Percentiles rank a stretch among this genome's conserved stretches.
Conservation (phyloP, 2,797 vertebrate genomes). For the Percopsis omiscomaycus region DNA sequence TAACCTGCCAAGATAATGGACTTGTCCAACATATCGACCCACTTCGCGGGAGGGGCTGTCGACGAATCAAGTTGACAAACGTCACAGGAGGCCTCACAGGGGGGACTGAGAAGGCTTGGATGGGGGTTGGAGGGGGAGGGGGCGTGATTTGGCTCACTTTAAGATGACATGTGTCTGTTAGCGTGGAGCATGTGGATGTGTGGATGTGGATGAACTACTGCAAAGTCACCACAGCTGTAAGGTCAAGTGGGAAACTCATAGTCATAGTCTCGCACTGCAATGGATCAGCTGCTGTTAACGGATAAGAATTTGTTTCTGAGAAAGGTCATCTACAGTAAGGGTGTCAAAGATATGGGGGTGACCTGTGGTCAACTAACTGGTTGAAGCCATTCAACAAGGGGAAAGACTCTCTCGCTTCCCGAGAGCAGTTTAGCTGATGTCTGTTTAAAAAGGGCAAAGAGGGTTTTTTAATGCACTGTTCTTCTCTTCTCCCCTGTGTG, state of each 20-base stretch:
- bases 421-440: slow-evolving; percentile 49
- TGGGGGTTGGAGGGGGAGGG: slow-evolving; percentile 13
- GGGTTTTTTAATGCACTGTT: slow-evolving; percentile 41
- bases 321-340: slow-evolving; percentile 21
- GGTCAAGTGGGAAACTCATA: slow-evolving; percentile 20
- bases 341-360: slow-evolving; percentile 17
- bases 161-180: slow-evolving; percentile 70
- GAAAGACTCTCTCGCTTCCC: slow-evolving; percentile 23
- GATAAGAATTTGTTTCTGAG: neutral
- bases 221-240: slow-evolving; percentile 52
- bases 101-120: slow-evolving; percentile 23
- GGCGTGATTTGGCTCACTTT: slow-evolving; percentile 62
- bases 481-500: slow-evolving; percentile 53
- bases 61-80: slow-evolving; percentile 66
- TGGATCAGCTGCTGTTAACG: neutral
- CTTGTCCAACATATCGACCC: slow-evolving; percentile 30
- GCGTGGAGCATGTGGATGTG: slow-evolving; percentile 45
- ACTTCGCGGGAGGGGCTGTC: slow-evolving; percentile 63
- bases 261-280: neutral
- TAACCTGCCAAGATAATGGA: slow-evolving; percentile 27
- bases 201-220: slow-evolving; percentile 38
- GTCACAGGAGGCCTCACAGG: slow-evolving; percentile 50
- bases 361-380: slow-evolving; percentile 43
- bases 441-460: slow-evolving; percentile 46
- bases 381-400: slow-evolving; percentile 33